Evolutionary conservation across 2,797 vertebrate species (phyloP), one percentile per base, ranked within the genome.

Genomic region (Chrysocyon brachyurus): DNA sequence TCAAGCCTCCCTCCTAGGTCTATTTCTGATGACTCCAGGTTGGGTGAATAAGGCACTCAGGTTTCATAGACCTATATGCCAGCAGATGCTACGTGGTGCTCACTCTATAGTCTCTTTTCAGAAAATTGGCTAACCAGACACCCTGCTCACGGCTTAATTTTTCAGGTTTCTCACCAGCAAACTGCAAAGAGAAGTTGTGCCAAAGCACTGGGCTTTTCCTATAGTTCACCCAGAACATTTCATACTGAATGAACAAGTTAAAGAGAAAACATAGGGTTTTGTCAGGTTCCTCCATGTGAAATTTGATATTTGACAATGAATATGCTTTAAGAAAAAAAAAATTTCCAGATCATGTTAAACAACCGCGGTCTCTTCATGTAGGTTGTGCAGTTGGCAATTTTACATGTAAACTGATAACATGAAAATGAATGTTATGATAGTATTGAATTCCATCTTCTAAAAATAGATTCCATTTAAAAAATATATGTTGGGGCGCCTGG

Each of bases 341-440:
- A 40, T 12, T 88, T 87, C 61, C 54, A 66, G 46, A 72, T 79
- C 26, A 64, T 9, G 1, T 77, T 61, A 92, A 72, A 96, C 6
- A 68, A 36, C 72, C 70, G 78, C 89, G 40, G 88, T 52, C 63
- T 93, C 70, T 87, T 91, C 28, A 52, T 49, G 7, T 16, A 54
- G 54, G 81, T 14, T 85, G 49, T 46, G 75, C n/a, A 24, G 31
- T 36, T 96, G 90, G 88, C 33, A 77, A 87, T 68, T 92, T 82
- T 70, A 73, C 63, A 40, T 49, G 49, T 78, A 40, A 96, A 87
- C 72, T 52, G 91, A 56, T 90, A 75, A 87, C 91, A 82, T 57
- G 88, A 90, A 92, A 57, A 21, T 85, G 36, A 96, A 95, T 85
- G 84, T 33, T 73, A 15, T 56, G 22, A 88, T 93, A 96, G 88